Percentiles rank a stretch among this genome's conserved stretches.
These are phyloP conservation scores for Zonotrichia leucophrys DNA, from an alignment of 2,113 vertebrate genomes.

Conservation along the genomic window DNA sequence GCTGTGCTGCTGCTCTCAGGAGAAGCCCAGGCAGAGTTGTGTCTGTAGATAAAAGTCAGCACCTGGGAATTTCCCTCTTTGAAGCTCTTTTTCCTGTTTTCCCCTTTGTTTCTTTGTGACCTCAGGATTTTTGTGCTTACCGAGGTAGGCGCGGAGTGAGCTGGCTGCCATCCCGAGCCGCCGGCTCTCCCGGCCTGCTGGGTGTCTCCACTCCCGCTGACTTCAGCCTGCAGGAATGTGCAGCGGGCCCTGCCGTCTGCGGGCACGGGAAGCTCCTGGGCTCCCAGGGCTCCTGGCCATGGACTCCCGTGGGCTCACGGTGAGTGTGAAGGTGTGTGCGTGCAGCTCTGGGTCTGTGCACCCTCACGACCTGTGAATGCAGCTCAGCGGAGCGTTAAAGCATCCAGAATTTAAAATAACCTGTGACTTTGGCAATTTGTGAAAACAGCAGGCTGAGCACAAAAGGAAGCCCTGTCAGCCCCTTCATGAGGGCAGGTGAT, in stretches of 20 bases:
- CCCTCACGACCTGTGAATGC: rapidly evolving
- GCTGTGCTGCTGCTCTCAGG: background rate
- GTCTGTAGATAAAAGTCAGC: background rate
- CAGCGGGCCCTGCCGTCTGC: background rate
- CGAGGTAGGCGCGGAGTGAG: background rate
- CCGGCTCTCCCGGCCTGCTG: background rate
- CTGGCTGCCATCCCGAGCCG: background rate
- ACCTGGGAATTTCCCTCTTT: background rate
- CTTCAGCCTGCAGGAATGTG: background rate
- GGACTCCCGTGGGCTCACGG: rapidly evolving
- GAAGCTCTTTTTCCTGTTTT: background rate
- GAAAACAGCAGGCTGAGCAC: background rate
- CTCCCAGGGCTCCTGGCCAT: background rate
- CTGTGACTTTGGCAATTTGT: background rate
- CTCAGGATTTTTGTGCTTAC: background rate
- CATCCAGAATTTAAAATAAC: background rate
- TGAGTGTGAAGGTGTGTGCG: rapidly evolving
- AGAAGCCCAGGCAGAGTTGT: background rate
- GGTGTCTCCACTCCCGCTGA: background rate
- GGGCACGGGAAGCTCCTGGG: rapidly evolving
- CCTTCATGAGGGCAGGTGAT: background rate
- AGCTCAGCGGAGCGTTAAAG: background rate
- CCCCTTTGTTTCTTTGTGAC: background rate
- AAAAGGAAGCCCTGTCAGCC: background rate
- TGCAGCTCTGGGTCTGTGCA: background rate